These are phyloP conservation scores for Atrina japonica DNA, from an alignment of 2,888 invertebrate genomes.

Conservation along the genomic window DNA sequence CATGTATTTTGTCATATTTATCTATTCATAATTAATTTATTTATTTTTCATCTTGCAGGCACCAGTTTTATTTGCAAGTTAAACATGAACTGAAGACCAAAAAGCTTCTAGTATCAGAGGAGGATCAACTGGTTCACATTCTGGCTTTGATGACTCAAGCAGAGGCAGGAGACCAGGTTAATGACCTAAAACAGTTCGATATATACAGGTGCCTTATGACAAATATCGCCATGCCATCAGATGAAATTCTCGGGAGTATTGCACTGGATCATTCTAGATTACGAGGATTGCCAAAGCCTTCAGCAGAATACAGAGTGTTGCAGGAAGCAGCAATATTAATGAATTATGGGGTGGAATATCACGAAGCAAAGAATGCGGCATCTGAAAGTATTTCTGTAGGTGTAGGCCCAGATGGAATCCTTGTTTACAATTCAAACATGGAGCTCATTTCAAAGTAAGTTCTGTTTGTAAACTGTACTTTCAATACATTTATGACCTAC, in stretches of 20 bases:
- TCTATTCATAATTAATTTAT: too few species aligned
- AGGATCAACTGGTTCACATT: constrained; percentile 86
- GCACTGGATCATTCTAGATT: constrained; percentile 77
- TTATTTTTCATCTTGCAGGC: constrained; percentile 80
- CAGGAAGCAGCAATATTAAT: constrained; percentile 90
- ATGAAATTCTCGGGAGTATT: constrained; percentile 53
- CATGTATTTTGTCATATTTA: too few species aligned
- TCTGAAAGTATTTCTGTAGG: constrained; percentile 83
- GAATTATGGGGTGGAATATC: constrained; percentile 90
- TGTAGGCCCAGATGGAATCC: constrained; percentile 91
- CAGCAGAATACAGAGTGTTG: constrained; percentile 91
- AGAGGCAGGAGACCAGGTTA: constrained; percentile 86
- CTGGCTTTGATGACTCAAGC: constrained; percentile 90
- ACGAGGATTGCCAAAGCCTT: constrained; percentile 86
- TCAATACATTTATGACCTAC: too few species aligned
- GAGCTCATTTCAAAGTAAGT: constrained; percentile 66
- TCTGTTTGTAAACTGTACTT: too few species aligned
- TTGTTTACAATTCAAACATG: constrained; percentile 59
- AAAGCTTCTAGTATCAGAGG: constrained; percentile 87
- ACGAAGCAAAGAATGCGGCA: constrained; percentile 83
- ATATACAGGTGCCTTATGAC: constrained; percentile 57
- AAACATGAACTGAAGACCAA: constrained; percentile 87
- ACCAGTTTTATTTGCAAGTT: constrained; percentile 92
- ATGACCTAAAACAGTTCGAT: constrained; percentile 53
- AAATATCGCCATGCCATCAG: constrained; percentile 45